Percentiles rank a stretch among this genome's conserved stretches.
Conservation (phyloP, 2,888 invertebrate species). For the Cybosia mesomella region DNA sequence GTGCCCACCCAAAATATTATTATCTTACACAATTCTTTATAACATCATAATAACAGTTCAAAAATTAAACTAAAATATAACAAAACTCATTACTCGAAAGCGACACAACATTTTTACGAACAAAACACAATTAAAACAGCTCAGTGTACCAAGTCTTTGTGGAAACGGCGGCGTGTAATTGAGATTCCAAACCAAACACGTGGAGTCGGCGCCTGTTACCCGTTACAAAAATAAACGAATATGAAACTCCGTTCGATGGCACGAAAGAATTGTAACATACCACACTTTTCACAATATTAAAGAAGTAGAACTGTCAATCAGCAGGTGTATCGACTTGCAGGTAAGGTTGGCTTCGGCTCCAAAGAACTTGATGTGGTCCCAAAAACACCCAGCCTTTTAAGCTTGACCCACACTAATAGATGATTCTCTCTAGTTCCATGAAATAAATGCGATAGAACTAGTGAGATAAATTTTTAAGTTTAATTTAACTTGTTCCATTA, state of each 20-base stretch:
- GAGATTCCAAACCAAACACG: conserved; percentile 51
- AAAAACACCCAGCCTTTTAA: too few species aligned
- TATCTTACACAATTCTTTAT: neutral
- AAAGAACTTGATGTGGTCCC: too few species aligned
- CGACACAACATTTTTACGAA: conserved; percentile 18
- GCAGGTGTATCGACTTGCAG: too few species aligned
- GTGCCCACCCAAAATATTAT: too few species aligned
- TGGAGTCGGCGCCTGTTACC: conserved; percentile 1
- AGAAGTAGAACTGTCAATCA: too few species aligned
- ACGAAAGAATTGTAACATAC: conserved; percentile 13
- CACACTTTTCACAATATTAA: neutral
- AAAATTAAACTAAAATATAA: conserved; percentile 16
- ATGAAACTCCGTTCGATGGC: conserved; percentile 25
- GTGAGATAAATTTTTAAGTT: too few species aligned
- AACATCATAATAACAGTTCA: neutral
- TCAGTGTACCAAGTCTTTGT: conserved; percentile 29
- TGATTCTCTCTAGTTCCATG: too few species aligned
- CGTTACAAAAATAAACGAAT: conserved; percentile 44
- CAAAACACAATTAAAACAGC: conserved; percentile 37
- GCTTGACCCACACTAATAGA: too few species aligned
- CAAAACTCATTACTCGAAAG: conserved; percentile 23
- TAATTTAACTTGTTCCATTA: too few species aligned
- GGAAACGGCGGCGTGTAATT: conserved; percentile 43
- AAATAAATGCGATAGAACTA: too few species aligned
- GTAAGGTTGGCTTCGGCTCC: too few species aligned